phyloP scores from a whole-genome alignment of 2,888 invertebrate species.

The Halocaridina rubra region DNA sequence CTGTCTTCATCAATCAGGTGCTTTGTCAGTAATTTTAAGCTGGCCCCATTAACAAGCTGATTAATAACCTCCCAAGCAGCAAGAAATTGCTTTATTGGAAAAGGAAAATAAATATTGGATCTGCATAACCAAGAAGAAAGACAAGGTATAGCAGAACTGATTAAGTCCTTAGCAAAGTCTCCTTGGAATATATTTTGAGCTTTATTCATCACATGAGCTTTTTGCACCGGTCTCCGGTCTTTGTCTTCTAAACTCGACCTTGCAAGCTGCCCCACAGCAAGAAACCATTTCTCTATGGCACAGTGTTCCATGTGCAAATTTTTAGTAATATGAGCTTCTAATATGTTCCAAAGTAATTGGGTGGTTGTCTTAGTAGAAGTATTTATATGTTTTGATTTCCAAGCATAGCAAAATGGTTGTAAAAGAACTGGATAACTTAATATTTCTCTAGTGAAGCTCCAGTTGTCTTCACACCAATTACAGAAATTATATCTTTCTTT shows the following conservation, averaged over 20 bases:
- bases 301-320: neutral
- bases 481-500: neutral
- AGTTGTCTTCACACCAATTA: neutral
- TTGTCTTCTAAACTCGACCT: neutral
- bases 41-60: neutral
- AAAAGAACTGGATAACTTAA: neutral
- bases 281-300: neutral
- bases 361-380: neutral
- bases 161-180: neutral
- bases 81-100: slow-evolving; percentile 26
- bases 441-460: neutral
- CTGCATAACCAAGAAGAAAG: neutral
- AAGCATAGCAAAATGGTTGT: neutral
- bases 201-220: neutral
- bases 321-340: neutral
- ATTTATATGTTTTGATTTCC: neutral
- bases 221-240: neutral
- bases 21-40: slow-evolving; percentile 13
- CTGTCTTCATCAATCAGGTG: slow-evolving; percentile 22
- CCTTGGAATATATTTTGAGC: neutral
- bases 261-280: neutral
- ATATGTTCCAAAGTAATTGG: neutral
- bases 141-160: neutral
- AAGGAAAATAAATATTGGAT: slow-evolving; percentile 2
- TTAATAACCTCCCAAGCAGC: slow-evolving; percentile 26